Conservation (phyloP, 2,113 vertebrate genomes). For the Albula goreensis region DNA sequence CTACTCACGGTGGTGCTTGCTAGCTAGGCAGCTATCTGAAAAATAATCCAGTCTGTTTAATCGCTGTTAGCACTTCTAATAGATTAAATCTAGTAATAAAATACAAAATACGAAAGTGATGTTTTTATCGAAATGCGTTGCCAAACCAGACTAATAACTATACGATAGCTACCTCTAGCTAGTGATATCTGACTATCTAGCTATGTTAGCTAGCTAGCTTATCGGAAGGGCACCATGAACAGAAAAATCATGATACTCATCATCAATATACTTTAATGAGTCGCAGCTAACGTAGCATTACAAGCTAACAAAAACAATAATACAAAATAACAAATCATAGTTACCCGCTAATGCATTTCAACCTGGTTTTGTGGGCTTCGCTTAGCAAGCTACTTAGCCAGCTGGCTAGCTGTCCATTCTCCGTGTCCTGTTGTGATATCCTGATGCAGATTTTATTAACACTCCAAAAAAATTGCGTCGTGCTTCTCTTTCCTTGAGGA, state of each 20-base stretch:
- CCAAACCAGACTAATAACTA: not conserved
- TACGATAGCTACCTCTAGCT: not conserved
- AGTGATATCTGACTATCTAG: not conserved
- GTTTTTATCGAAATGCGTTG: not conserved
- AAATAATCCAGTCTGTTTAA: not conserved
- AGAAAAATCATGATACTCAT: not conserved
- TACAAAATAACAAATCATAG: not conserved
- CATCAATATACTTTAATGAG: not conserved
- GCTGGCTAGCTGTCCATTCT: conserved; percentile 66
- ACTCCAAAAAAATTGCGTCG: conserved; percentile 39
- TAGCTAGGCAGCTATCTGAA: not conserved
- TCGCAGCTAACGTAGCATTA: conserved; percentile 19
- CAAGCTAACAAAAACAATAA: conserved; percentile 48
- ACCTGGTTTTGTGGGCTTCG: conserved; percentile 42
- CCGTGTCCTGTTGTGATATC: conserved; percentile 18
- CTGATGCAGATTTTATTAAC: conserved; percentile 44
- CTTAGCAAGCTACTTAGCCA: conserved; percentile 32
- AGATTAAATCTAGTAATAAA: not conserved
- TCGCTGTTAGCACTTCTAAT: not conserved
- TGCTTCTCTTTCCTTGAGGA: conserved; percentile 35
- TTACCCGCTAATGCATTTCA: conserved; percentile 46
- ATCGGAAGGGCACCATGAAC: not conserved
- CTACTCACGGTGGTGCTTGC: not conserved
- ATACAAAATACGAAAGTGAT: not conserved
- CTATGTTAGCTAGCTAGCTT: not conserved